Percentiles rank a stretch among this genome's conserved stretches.
Conservation (phyloP, 2,797 vertebrate genomes). For the Lithobates pipiens region DNA sequence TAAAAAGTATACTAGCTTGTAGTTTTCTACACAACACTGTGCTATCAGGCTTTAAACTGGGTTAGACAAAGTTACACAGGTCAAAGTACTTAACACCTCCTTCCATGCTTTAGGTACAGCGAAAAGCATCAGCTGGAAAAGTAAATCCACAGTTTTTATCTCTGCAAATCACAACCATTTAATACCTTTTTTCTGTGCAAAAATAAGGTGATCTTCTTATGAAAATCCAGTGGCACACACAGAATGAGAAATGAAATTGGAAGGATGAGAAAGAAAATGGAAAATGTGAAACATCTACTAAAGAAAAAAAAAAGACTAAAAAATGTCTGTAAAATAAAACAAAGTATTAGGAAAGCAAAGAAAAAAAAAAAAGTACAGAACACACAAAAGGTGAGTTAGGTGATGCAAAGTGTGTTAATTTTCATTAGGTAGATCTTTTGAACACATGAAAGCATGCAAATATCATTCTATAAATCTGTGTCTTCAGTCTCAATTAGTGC, state of each 20-base stretch:
- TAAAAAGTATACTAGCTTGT: background rate
- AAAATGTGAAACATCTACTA: slow-evolving; percentile 73
- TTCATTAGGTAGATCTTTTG: background rate
- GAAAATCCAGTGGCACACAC: slow-evolving; percentile 83
- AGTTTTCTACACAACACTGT: background rate
- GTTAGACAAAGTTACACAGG: background rate
- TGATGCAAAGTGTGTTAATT: slow-evolving; percentile 41
- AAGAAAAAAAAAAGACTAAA: slow-evolving; percentile 74
- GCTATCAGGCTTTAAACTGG: background rate
- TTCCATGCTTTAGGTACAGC: background rate
- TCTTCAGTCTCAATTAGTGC: background rate
- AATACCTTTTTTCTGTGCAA: slow-evolving; percentile 94
- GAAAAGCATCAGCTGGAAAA: background rate
- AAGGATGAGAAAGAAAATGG: slow-evolving; percentile 69
- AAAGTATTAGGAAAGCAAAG: slow-evolving; percentile 79
- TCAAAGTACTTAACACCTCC: background rate
- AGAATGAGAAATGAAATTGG: slow-evolving; percentile 81
- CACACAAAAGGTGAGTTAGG: slow-evolving; percentile 39
- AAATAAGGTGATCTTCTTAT: slow-evolving; percentile 94
- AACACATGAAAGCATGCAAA: slow-evolving; percentile 1
- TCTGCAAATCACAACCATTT: slow-evolving; percentile 24
- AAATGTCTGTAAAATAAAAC: slow-evolving; percentile 85
- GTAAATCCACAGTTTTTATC: background rate
- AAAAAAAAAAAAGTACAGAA: slow-evolving; percentile 33
- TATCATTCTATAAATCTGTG: background rate